Conservation (phyloP, 2,113 vertebrate species). For the Willisornis vidua region DNA sequence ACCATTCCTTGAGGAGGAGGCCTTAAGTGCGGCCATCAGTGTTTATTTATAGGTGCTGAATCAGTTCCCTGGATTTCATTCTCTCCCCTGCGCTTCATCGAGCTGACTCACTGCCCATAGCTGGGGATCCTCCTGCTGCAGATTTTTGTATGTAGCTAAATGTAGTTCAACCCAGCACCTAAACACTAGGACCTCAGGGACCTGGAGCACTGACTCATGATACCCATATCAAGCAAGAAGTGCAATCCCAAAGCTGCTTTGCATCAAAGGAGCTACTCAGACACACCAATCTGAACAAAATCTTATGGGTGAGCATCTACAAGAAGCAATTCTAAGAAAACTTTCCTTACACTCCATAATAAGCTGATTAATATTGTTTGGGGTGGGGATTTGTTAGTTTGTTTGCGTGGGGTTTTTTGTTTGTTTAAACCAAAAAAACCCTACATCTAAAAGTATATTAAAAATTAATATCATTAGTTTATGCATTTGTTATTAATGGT, state of each 20-base stretch:
- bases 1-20: background rate
- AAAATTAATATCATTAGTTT: background rate
- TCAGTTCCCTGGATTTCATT: background rate
- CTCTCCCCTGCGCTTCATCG: fast-evolving
- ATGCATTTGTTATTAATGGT: background rate
- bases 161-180: background rate
- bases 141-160: background rate
- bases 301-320: background rate
- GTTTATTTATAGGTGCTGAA: background rate
- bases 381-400: background rate
- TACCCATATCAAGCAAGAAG: background rate
- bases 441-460: background rate
- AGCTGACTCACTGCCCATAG: background rate
- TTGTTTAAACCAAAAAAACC: background rate
- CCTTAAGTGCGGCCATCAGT: background rate
- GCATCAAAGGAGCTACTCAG: background rate
- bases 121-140: background rate
- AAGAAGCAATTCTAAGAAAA: background rate
- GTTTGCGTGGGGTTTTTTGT: background rate
- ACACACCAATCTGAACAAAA: background rate
- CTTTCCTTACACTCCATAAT: background rate
- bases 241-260: background rate
- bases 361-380: background rate
- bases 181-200: background rate
- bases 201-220: background rate